Base-by-base conservation (phyloP, 2,888 invertebrate genomes). In the Drosophila bunnanda region DNA sequence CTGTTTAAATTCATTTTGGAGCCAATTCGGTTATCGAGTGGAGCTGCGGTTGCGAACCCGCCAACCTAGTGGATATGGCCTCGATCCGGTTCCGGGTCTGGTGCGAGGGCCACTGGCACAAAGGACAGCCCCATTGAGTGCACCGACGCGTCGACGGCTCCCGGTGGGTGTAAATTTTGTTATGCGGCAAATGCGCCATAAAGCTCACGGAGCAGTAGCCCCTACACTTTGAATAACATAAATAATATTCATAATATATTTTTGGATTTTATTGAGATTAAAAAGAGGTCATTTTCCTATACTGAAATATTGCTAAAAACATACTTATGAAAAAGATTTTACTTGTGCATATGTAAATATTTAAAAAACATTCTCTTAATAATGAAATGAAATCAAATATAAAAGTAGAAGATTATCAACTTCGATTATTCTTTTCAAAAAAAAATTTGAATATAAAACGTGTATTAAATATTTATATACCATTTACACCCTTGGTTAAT, bases 151-250 rank as follows among this genome's bases (percentile, higher is more conserved):
- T 59, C 41, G 39, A 28, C 64, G 36, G 43, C 57, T 48, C 56
- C 52, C 73, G 75, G 69, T 78, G 86, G 86, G 86, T 80, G 83
- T 83, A 83, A 82, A 88, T 83, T 80, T 85, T 85, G 83, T 85
- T 83, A 76, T 88, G 82, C 82, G 73, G 76, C 86, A 88, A 88
- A 83, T 85, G 80, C 78, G 78, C 82, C 88, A 88, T 88, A 83
- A 88, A 88, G 83, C 85, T 68, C 44, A 69, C 55, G 65, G n/a
- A 74, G 46, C 73, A 67, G 60, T 20, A 28, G 41, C 28, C 17
- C 4, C 20, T 32, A 50, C 50, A 50, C 50, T 20, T 6, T 32
- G 9, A 9, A 32, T 32, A 50, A 50, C 15, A 38, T n/a, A 10
- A 30, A 30, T 30, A 28, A 28, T 28, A 28, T 28, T 7, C 1